Evolutionary conservation across 2,113 vertebrate genomes (phyloP).

Genomic region (Argyrosomus japonicus): DNA sequence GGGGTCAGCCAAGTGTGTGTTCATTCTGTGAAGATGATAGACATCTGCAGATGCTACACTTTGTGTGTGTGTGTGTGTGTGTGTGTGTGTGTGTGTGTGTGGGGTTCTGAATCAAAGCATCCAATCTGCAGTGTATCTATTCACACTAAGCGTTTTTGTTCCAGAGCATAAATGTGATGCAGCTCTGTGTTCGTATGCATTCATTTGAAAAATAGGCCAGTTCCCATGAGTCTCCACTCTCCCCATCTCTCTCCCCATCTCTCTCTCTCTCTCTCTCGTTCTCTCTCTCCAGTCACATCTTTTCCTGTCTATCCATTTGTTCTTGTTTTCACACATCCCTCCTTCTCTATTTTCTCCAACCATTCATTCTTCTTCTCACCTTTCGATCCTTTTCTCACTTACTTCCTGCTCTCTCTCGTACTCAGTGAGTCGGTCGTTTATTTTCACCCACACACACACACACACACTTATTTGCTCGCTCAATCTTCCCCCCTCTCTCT

Average conservation of each 20-base stretch:
- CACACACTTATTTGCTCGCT: constrained; percentile 3
- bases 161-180: constrained; percentile 39
- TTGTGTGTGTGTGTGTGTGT: not conserved
- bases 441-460: constrained; percentile 36
- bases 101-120: constrained; percentile 16
- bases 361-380: constrained; percentile 53
- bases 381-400: constrained; percentile 52
- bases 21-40: not conserved
- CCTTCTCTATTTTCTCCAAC: constrained; percentile 31
- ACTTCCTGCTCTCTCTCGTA: constrained; percentile 2
- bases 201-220: constrained; percentile 75
- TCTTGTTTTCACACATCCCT: constrained; percentile 45
- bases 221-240: constrained; percentile 53
- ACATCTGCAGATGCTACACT: constrained; percentile 29
- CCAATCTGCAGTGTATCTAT: constrained; percentile 13
- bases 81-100: constrained; percentile 10
- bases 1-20: not conserved
- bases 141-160: constrained; percentile 29
- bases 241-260: constrained; percentile 4
- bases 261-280: not conserved
- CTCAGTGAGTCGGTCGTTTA: constrained; percentile 37
- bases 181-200: constrained; percentile 53
- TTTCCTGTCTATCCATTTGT: constrained; percentile 46
- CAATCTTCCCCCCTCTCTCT: not conserved
- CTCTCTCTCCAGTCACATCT: constrained; percentile 1